phyloP scores from a whole-genome alignment of 1,140 invertebrate genomes.

The Lepidurus couesii region DNA sequence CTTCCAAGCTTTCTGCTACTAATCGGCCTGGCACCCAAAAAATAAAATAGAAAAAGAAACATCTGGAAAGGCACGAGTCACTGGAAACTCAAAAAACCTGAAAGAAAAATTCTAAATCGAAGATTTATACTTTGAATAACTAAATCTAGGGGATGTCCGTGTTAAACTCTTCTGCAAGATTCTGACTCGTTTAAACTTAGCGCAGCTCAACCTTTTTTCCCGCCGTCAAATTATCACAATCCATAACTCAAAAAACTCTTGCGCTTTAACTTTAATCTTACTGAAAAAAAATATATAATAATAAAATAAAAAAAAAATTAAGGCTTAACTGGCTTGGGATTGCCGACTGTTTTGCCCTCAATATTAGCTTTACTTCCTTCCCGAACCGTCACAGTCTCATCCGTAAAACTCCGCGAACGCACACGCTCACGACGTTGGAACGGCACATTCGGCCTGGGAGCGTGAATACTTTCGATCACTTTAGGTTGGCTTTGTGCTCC shows the following conservation, averaged over 20 bases:
- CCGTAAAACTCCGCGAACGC: slow-evolving; percentile 27
- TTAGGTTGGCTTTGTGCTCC: slow-evolving; percentile 9
- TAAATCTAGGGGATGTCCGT: not conserved
- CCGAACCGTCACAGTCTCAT: not conserved
- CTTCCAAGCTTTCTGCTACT: not conserved
- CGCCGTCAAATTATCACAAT: not conserved
- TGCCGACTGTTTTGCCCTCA: not conserved
- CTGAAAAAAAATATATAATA: not conserved
- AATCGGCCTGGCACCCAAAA: not conserved
- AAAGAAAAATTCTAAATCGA: not conserved
- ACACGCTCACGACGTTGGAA: slow-evolving; percentile 4
- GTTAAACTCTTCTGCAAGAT: not conserved
- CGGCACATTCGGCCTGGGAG: not conserved
- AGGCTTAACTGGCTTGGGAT: not conserved
- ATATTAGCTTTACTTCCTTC: not conserved
- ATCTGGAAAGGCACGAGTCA: slow-evolving; percentile 9
- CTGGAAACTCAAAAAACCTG: not conserved
- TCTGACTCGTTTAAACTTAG: slow-evolving; percentile 4
- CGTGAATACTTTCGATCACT: slow-evolving; percentile 5
- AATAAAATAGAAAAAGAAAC: not conserved
- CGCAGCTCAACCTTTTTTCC: not conserved
- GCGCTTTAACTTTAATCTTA: no score
- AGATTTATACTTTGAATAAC: not conserved
- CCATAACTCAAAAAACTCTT: not conserved
- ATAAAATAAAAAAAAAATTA: not conserved